A percentile compares a stretch with the other conserved stretches of the same genome.
Evolutionary conservation across 35 echinoderm and acorn worm genomes (phyloP).

Genomic region (Diadema setosum): DNA sequence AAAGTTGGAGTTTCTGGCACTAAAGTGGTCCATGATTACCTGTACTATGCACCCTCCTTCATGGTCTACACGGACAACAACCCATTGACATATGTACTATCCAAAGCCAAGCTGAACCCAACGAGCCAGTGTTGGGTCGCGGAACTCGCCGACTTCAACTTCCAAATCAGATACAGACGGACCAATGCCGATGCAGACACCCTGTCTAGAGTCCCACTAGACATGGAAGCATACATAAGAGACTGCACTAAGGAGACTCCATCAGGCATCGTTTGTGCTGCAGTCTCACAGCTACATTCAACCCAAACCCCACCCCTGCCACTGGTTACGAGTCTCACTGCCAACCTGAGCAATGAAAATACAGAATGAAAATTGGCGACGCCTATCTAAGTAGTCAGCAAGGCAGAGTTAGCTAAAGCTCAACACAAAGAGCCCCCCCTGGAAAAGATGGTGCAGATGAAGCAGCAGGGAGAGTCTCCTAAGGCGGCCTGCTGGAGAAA

Average conservation of each 20-base stretch:
- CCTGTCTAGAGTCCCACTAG: neutral
- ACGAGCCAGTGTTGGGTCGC: slow-evolving; percentile 68
- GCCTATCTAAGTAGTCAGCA: neutral
- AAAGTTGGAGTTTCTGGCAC: slow-evolving; percentile 52
- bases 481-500: neutral
- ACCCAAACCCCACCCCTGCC: neutral
- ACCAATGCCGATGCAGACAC: neutral
- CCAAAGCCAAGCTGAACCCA: slow-evolving; percentile 56
- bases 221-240: neutral
- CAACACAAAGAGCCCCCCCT: neutral
- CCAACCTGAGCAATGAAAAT: neutral
- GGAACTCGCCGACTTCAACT: too few relatives aligned
- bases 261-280: too few relatives aligned
- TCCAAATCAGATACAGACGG: slow-evolving; percentile 17
- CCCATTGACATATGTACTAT: too few relatives aligned
- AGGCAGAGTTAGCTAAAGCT: neutral
- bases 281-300: slow-evolving; percentile 12
- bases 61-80: too few relatives aligned
- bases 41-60: slow-evolving; percentile 14
- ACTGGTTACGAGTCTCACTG: neutral
- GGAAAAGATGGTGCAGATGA: neutral
- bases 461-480: neutral
- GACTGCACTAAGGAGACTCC: neutral
- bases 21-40: slow-evolving; percentile 49
- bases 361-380: neutral